Evolutionary conservation across 1,140 invertebrate genomes (phyloP).

Genomic region (Macrostomum lignano): DNA sequence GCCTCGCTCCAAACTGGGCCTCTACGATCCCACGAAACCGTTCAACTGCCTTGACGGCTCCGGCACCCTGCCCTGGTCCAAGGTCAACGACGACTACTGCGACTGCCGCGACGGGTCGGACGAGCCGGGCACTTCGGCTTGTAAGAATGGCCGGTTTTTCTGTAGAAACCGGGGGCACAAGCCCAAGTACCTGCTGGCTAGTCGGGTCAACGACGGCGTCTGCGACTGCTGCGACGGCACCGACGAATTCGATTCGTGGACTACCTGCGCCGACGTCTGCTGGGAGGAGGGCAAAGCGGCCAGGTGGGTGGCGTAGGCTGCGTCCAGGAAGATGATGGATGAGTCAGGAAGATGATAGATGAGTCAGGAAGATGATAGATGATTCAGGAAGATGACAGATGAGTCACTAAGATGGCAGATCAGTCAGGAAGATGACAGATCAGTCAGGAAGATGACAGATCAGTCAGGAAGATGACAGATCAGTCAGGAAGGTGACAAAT

Average conservation of each 20-base stretch:
- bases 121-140: slow-evolving; percentile 74
- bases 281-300: slow-evolving; percentile 17
- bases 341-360: too few relatives aligned
- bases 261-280: slow-evolving; percentile 39
- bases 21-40: background rate
- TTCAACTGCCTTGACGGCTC: slow-evolving; percentile 4
- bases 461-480: too few relatives aligned
- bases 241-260: slow-evolving; percentile 47
- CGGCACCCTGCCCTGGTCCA: background rate
- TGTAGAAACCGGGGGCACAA: slow-evolving; percentile 63
- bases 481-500: too few relatives aligned
- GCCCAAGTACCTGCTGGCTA: slow-evolving; percentile 49
- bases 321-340: too few relatives aligned
- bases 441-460: too few relatives aligned
- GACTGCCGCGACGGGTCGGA: slow-evolving; percentile 68
- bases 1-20: background rate
- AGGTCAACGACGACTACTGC: slow-evolving; percentile 91
- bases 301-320: too few relatives aligned
- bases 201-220: slow-evolving; percentile 72
- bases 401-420: too few relatives aligned
- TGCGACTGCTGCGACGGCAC: slow-evolving; percentile 93
- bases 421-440: too few relatives aligned
- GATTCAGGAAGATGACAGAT: too few relatives aligned
- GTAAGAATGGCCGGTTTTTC: slow-evolving; percentile 52
- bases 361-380: too few relatives aligned